Conservation (phyloP, 2,113 vertebrate genomes). For the Microtus richardsoni region DNA sequence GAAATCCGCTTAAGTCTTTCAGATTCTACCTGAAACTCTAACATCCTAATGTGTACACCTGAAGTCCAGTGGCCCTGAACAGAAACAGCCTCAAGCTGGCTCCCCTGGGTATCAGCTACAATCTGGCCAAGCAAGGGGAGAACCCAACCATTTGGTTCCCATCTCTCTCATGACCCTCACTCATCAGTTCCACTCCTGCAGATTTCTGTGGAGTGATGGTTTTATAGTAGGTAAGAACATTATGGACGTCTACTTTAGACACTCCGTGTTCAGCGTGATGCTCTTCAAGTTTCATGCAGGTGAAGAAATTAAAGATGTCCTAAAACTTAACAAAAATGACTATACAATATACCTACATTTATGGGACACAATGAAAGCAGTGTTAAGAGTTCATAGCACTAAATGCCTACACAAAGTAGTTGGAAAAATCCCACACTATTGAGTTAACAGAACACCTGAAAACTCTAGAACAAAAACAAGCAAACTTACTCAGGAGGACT, state of each 20-base stretch:
- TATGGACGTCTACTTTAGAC: not conserved
- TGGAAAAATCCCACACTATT: too few species aligned
- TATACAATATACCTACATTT: too few species aligned
- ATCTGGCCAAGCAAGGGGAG: not conserved
- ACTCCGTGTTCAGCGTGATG: not conserved
- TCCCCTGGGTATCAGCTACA: not conserved
- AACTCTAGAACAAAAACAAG: too few species aligned
- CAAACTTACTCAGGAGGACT: too few species aligned
- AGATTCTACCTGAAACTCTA: not conserved
- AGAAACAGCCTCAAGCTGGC: not conserved
- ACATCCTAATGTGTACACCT: not conserved
- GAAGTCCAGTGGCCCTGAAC: not conserved
- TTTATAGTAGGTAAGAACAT: not conserved
- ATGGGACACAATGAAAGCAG: too few species aligned
- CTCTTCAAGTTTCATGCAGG: not conserved
- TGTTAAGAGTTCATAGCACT: too few species aligned
- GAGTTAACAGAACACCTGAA: too few species aligned
- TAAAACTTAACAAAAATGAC: too few species aligned
- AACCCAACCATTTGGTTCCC: not conserved
- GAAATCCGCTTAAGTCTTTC: not conserved
- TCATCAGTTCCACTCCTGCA: not conserved
- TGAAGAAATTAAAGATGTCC: not conserved
- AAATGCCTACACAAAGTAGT: too few species aligned
- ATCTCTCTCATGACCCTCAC: not conserved
- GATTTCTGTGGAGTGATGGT: not conserved